Base-by-base conservation (phyloP, 2,888 invertebrate species). In the Sicus ferrugineus region DNA sequence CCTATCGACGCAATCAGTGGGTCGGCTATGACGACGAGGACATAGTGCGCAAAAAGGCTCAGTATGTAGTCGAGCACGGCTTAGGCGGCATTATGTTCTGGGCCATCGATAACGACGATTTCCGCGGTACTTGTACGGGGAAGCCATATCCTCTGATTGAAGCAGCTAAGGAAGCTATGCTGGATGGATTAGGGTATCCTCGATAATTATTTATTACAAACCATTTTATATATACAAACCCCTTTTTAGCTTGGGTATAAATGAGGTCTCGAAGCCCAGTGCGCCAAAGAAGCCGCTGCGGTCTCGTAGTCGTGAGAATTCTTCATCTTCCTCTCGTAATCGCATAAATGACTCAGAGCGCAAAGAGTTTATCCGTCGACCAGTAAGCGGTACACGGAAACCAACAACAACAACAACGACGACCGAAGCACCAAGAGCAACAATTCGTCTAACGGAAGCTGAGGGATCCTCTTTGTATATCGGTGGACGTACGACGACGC, bases 61-160 rank as follows among this genome's bases (percentile, higher is more conserved):
- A 91, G 77, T 96, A 95, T 80, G 96, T 94, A 1, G 92, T 91
- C 38, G 91, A 94, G 71, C 92, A 93, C 75, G 90, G 91, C 66
- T 88, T 96, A 28, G 96, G 96, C 77, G 96, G 96, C 80, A 78
- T 83, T 78, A 86, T 86, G 85, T 86, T 85, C 73, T 86, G 85
- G 84, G 93, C 96, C 0, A 93, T 97, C 76, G 96, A 96, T 86
- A 96, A 95, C 82, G 96, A 97, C 74, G 96, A 97, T 81, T 97
- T 96, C 88, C 89, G 96, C 59, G 96, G 96, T n/a, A 89, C 89
- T 42, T 96, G 96, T 81, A 93, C 93, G 75, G 92, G 90, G 30
- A 91, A 92, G 80, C 92, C 95, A 0, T 96, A 95, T 86, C 96
- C 96, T 0, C 87, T 97, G 61, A 95, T 96, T 75, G 96, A 96